Conservation (phyloP, 2,888 invertebrate genomes). For the Chloroclysta siterata region DNA sequence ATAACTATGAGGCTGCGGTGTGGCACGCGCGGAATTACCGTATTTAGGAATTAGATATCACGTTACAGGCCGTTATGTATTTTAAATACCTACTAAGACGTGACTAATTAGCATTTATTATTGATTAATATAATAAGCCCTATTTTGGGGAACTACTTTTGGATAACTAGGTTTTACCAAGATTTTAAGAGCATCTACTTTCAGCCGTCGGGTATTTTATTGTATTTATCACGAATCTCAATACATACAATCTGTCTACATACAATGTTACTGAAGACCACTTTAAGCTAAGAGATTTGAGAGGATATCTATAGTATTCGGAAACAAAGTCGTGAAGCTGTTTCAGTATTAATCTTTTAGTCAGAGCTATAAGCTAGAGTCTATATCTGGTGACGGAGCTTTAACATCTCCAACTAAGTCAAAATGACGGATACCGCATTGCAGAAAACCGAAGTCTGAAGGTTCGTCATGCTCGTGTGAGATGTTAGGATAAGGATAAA, state of each 20-base stretch:
- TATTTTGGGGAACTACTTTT: background rate
- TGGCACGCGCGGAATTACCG: constrained; percentile 3
- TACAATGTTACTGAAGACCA: no score
- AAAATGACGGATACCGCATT: background rate
- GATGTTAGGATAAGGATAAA: constrained; percentile 22
- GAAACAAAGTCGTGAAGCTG: no score
- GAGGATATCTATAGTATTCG: no score
- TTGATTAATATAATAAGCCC: constrained; percentile 1
- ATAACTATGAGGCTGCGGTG: background rate
- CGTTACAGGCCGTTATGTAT: constrained; percentile 34
- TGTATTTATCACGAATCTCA: no score
- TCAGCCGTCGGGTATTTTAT: no score
- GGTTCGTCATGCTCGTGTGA: constrained; percentile 15
- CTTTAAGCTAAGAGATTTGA: no score
- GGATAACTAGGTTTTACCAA: background rate
- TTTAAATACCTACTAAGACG: constrained; percentile 33
- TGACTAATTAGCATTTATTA: constrained; percentile 20
- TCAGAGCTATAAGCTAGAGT: no score
- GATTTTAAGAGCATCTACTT: no score
- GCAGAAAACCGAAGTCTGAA: background rate
- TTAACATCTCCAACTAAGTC: no score
- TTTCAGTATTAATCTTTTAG: no score
- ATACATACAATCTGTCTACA: no score
- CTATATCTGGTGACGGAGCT: no score
- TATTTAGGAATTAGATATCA: constrained; percentile 30